Percentiles rank a stretch among this genome's conserved stretches.
phyloP scores from a whole-genome alignment of 2,888 invertebrate species.

The Rotaria socialis region DNA sequence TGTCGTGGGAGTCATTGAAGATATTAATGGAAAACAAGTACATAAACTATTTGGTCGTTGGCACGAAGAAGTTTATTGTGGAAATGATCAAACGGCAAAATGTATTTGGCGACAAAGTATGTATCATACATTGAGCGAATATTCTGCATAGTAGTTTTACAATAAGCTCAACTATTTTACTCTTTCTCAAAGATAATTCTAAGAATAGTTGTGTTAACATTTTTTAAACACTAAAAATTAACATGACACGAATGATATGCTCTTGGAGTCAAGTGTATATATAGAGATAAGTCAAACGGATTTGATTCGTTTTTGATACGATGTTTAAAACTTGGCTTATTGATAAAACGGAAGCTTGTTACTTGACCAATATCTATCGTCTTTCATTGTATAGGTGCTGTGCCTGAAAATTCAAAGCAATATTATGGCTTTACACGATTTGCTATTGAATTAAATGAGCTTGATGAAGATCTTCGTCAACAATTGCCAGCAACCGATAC shows the following conservation, averaged over 20 bases:
- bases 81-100: slow-evolving; percentile 67
- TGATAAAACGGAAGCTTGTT: neutral
- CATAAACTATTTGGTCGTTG: slow-evolving; percentile 72
- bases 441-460: slow-evolving; percentile 78
- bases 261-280: too few relatives aligned
- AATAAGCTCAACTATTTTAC: too few relatives aligned
- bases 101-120: slow-evolving; percentile 75
- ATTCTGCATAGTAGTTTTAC: too few relatives aligned
- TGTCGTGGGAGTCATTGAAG: neutral
- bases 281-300: neutral
- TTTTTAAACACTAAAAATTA: too few relatives aligned
- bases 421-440: slow-evolving; percentile 80
- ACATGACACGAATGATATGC: too few relatives aligned
- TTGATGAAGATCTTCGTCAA: slow-evolving; percentile 61
- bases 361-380: neutral
- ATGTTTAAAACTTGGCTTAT: neutral
- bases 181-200: too few relatives aligned
- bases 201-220: too few relatives aligned
- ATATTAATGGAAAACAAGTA: slow-evolving; percentile 50
- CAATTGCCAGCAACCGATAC: slow-evolving; percentile 73
- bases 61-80: slow-evolving; percentile 75
- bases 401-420: slow-evolving; percentile 74
- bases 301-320: neutral
- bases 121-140: neutral
- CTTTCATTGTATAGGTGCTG: slow-evolving; percentile 63